phyloP scores from a whole-genome alignment of 1,140 invertebrate genomes.

The Holotrichia oblita region DNA sequence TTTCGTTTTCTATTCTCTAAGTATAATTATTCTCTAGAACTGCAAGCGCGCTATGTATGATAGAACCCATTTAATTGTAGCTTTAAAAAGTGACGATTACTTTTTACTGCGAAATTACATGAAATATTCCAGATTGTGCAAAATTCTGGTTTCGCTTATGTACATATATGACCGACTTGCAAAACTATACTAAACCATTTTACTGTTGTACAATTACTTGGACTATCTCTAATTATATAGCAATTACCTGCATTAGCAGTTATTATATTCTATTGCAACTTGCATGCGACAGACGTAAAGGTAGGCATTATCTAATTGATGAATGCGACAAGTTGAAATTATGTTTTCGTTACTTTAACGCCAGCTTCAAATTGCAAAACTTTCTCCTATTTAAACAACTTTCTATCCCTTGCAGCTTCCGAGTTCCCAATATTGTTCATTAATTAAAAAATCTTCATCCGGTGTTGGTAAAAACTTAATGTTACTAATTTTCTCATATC shows the following conservation, averaged over 20 bases:
- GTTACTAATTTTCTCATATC: too few species aligned
- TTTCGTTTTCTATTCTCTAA: neutral
- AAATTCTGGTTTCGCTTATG: neutral
- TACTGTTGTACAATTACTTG: neutral
- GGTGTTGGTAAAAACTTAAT: neutral
- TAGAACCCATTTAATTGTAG: neutral
- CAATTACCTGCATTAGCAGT: neutral
- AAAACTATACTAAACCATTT: neutral
- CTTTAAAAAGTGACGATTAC: neutral
- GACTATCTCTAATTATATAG: neutral
- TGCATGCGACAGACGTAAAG: neutral
- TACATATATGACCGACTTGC: neutral
- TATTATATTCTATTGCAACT: neutral
- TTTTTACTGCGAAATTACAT: neutral
- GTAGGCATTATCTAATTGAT: slow-evolving; percentile 19
- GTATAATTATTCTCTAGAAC: neutral
- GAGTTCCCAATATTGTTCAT: slow-evolving; percentile 20
- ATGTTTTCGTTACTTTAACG: slow-evolving; percentile 24
- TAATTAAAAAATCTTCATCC: slow-evolving; percentile 1
- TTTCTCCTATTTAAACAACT: slow-evolving; percentile 33
- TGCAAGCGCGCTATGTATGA: neutral
- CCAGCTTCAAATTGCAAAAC: slow-evolving; percentile 24
- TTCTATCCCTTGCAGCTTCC: slow-evolving; percentile 12
- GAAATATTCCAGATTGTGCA: neutral
- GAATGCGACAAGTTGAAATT: neutral